Evolutionary conservation across 2,888 invertebrate genomes (phyloP), one percentile per base, ranked within the genome.

Genomic region (Meta bourneti): DNA sequence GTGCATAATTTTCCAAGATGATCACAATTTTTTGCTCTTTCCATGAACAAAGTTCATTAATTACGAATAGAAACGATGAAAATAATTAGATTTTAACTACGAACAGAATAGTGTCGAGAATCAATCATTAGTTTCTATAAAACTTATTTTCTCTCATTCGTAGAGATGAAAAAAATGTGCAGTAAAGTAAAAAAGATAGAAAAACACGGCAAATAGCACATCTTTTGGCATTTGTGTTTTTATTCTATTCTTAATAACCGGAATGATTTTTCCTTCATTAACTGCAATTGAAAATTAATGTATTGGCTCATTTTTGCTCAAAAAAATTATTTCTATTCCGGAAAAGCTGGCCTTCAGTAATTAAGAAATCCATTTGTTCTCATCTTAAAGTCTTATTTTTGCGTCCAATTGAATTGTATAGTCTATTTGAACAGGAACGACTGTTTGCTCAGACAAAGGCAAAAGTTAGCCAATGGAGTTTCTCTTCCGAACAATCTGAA

Each of bases 51-150:
- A n/a, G 13, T 13, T n/a, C 13, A 75, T 2, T 16, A 5, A 75
- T 34, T 7, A 20, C 72, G 52, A 82, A 52, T 49, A 82, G 71
- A 72, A 82, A 82, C 71, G 71, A 52, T n/a, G 51, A 51, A 82
- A 82, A 52, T 82, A 82, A 82, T 82, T 82, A 72, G 72, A 82
- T 82, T 82, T 82, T 82, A 82, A 82, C 71, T 82, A 82, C 13
- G 19, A 82, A 20, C 71, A 34, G 34, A 34, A 4, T 4, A 34
- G 34, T 34, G 34, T 34, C 34, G 34, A 34, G 51, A 82, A 71
- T 51, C 70, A 51, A 19, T 11, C 71, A 34, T 51, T 82, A 48
- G 52, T 71, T 82, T 16, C 16, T 7, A 20, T 20, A 49, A 72
- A 72, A 82, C 52, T n/a, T 51, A 82, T 69, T 72, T 72, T 82